Evolutionary conservation across 2,797 vertebrate species (phyloP).

Genomic region (Aeoliscus strigatus): DNA sequence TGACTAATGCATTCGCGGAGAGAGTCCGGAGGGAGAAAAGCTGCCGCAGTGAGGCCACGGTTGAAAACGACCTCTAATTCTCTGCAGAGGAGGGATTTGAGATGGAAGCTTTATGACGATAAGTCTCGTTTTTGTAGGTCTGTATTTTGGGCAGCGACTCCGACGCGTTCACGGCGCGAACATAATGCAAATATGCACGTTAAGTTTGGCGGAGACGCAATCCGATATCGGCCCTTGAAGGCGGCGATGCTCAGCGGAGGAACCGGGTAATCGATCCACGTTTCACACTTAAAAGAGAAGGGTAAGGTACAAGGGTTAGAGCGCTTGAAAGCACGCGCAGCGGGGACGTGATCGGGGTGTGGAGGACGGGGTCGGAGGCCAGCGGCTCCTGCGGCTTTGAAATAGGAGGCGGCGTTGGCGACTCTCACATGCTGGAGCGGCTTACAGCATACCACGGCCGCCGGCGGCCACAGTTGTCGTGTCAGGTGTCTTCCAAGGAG

Average conservation of each 20-base stretch:
- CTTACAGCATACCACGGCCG: conserved; percentile 47
- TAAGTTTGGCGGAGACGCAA: conserved; percentile 17
- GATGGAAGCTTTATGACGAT: conserved; percentile 18
- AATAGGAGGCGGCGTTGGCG: conserved; percentile 64
- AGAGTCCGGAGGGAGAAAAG: conserved; percentile 52
- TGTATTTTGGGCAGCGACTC: conserved; percentile 8
- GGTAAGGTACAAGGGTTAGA: conserved; percentile 33
- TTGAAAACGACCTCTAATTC: conserved; percentile 52
- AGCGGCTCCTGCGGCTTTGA: conserved; percentile 78
- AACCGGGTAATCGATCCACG: conserved; percentile 44
- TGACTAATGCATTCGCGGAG: conserved; percentile 55
- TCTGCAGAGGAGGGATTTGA: conserved; percentile 34
- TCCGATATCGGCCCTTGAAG: conserved; percentile 15
- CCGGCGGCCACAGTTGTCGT: conserved; percentile 77
- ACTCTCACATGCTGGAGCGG: conserved; percentile 57
- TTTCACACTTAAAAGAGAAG: conserved; percentile 40
- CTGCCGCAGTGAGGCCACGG: conserved; percentile 62
- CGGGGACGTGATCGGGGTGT: conserved; percentile 60
- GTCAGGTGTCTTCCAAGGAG: conserved; percentile 79
- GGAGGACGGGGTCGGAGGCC: conserved; percentile 71
- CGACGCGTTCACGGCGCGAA: conserved; percentile 15
- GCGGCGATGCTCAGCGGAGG: conserved; percentile 15
- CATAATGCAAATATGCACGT: conserved; percentile 19
- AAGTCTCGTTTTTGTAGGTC: conserved; percentile 4
- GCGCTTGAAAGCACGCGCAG: conserved; percentile 64